phyloP scores from a whole-genome alignment of 35 echinoderm and acorn worm species.

The Acanthaster planci region DNA sequence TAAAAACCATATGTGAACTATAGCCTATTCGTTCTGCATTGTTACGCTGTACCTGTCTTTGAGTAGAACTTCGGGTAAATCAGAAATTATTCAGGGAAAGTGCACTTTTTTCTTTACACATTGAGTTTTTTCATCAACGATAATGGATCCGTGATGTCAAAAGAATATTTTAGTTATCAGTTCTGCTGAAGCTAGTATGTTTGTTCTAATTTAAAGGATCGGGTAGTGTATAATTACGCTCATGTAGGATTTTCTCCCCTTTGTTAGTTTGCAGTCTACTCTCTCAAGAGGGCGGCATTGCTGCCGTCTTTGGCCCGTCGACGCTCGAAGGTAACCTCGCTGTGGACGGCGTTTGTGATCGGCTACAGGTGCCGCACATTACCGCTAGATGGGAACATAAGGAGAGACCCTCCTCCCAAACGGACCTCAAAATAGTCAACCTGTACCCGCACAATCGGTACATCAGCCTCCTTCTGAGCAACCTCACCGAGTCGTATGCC shows the following conservation, averaged over 20 bases:
- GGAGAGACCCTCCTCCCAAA: neutral
- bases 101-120: too few species aligned
- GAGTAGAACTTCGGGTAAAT: too few species aligned
- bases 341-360: slow-evolving; percentile 44
- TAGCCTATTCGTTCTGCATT: too few species aligned
- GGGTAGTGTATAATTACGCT: neutral
- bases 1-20: too few species aligned
- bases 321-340: slow-evolving; percentile 23
- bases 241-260: neutral
- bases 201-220: neutral
- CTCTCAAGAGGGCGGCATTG: slow-evolving; percentile 22
- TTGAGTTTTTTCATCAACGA: too few species aligned
- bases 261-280: slow-evolving; percentile 40
- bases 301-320: slow-evolving; percentile 52
- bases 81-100: too few species aligned
- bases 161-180: neutral
- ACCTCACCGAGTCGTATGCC: slow-evolving; percentile 4
- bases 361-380: slow-evolving; percentile 46
- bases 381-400: slow-evolving; percentile 39
- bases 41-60: too few species aligned
- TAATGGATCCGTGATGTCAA: too few species aligned
- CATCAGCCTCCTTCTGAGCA: slow-evolving; percentile 22
- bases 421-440: slow-evolving; percentile 27
- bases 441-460: slow-evolving; percentile 33
- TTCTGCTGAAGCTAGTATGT: neutral